These are phyloP conservation scores for Athene noctua DNA, from an alignment of 2,113 vertebrate species.

Conservation along the genomic window DNA sequence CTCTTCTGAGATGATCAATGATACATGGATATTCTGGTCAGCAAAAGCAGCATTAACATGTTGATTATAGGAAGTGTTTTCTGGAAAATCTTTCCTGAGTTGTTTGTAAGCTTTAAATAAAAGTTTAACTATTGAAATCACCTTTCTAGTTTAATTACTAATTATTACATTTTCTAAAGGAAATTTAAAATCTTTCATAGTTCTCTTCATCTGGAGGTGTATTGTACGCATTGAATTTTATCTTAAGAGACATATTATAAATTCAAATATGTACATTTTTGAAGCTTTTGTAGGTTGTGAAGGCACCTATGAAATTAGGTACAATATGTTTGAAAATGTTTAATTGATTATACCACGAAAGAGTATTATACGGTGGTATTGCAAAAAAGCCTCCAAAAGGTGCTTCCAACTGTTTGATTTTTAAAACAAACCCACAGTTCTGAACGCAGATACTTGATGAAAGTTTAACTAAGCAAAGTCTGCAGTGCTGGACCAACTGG, in stretches of 20 bases:
- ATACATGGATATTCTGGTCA: background rate
- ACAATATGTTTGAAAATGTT: background rate
- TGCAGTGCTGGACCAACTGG: background rate
- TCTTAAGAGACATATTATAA: background rate
- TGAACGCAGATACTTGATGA: background rate
- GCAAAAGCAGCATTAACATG: background rate
- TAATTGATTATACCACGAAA: background rate
- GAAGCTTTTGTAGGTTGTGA: background rate
- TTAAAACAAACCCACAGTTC: background rate
- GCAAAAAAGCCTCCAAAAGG: background rate
- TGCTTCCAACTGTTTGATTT: background rate
- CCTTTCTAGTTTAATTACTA: background rate
- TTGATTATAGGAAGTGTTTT: background rate
- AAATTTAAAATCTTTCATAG: background rate
- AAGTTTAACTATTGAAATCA: background rate
- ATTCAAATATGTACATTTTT: background rate
- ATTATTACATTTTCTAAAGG: background rate
- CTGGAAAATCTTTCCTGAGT: background rate
- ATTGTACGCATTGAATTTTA: background rate
- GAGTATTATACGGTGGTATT: background rate
- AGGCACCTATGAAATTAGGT: background rate
- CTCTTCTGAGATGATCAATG: background rate
- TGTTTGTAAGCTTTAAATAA: background rate
- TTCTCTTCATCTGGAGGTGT: background rate
- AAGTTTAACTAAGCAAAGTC: background rate